Evolutionary conservation across 35 echinoderm and acorn worm genomes (phyloP), one percentile per base, ranked within the genome.

Genomic region (Chiridota heheva): DNA sequence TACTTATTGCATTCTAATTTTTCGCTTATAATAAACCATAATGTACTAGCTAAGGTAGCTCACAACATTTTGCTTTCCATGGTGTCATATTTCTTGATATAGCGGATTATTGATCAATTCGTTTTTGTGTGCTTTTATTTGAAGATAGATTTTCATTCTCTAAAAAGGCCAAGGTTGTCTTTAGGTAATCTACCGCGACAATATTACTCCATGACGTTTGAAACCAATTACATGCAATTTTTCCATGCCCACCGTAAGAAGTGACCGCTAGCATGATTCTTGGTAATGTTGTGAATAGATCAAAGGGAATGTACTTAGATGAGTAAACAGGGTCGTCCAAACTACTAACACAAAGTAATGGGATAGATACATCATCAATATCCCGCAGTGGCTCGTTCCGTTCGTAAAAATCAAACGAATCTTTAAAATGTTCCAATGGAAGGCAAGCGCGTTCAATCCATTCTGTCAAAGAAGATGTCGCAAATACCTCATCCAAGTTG

Each of bases 281-380:
- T 2, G 95, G 95, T 18, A 98, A 44, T 4, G 80, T 91, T 28
- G 90, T 77, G 49, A 98, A 98, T 17, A 98, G 57, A 35, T 98
- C 95, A 56, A 78, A 88, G 0, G 95, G 95, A 22, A 98, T 88
- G n/a, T 84, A 18, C 27, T 47, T 65, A 55, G 43, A 40, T 27
- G 53, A 56, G 4, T 57, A 76, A 44, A 98, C 60, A 2, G 95
- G 95, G 40, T 98, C 95, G 63, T 98, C 95, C 10, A 88, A 46
- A 58, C 87, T 87, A 61, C 88, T 92, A 5, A 98, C 81, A 63
- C 95, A 98, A 26, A 98, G 73, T 27, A 98, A 36, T 33, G 95
- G 95, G 10, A 91, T 73, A 12, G 89, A 84, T 30, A 98, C 86
- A 51, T 98, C 95, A 59, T 98, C 95, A 48, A 87, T 85, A 31